Evolutionary conservation across 2,113 vertebrate genomes (phyloP).

Genomic region (Aythya baeri): DNA sequence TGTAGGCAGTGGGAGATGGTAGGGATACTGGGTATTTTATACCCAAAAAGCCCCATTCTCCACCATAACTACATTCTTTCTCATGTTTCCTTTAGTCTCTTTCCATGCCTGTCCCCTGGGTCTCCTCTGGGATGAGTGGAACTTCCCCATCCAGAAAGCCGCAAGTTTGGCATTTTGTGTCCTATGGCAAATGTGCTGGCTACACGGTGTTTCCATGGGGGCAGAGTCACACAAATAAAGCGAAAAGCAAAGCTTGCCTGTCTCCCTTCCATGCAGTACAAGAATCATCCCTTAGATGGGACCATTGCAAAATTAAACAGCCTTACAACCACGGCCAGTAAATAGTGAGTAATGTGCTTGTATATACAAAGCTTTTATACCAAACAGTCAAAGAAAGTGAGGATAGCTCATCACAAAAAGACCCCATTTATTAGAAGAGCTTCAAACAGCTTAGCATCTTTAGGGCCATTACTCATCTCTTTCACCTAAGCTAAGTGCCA

Average conservation of each 20-base stretch:
- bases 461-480: constrained; percentile 64
- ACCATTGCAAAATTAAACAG: constrained; percentile 71
- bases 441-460: constrained; percentile 67
- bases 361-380: constrained; percentile 41
- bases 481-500: constrained; percentile 57
- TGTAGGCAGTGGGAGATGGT: background rate
- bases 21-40: background rate
- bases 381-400: constrained; percentile 22
- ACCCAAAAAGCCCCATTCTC: background rate
- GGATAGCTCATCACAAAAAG: constrained; percentile 50
- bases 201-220: background rate
- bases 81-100: background rate
- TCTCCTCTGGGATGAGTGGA: background rate
- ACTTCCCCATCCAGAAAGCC: background rate
- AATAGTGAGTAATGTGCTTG: constrained; percentile 48
- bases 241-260: background rate
- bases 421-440: constrained; percentile 62
- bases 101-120: background rate
- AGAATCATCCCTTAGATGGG: constrained; percentile 70
- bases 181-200: background rate
- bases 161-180: background rate
- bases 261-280: constrained; percentile 55
- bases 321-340: constrained; percentile 1
- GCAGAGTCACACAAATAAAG: background rate
- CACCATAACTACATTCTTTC: background rate